Evolutionary conservation across 1,140 invertebrate genomes (phyloP).

Genomic region (Pemphigus obesinymphae): DNA sequence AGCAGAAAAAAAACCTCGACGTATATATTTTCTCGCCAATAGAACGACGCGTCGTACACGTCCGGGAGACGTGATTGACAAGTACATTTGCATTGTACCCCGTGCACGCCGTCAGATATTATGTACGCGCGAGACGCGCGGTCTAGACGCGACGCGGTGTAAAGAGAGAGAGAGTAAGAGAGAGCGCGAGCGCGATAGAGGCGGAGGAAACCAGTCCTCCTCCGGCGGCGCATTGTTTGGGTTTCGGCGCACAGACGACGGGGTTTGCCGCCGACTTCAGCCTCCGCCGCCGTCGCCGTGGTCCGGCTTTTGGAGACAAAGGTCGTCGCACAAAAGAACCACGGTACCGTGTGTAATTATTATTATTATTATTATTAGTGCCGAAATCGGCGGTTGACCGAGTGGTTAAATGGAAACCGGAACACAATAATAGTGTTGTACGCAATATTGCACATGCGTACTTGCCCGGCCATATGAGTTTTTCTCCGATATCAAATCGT

Average conservation of each 20-base stretch:
- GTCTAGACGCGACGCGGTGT: slow-evolving; percentile 9
- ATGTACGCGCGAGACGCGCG: background rate
- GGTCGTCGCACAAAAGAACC: slow-evolving; percentile 16
- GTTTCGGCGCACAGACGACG: slow-evolving; percentile 8
- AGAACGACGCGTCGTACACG: background rate
- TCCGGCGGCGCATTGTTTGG: slow-evolving; percentile 28
- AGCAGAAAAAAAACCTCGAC: too few species aligned
- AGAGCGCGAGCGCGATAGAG: too few species aligned
- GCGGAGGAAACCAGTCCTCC: slow-evolving; percentile 34
- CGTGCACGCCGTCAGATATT: background rate
- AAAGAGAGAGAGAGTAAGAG: too few species aligned
- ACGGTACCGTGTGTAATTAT: slow-evolving; percentile 28
- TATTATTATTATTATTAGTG: slow-evolving; percentile 2
- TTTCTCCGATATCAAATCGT: too few species aligned
- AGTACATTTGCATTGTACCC: slow-evolving; percentile 37
- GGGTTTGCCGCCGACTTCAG: too few species aligned
- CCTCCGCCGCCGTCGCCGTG: background rate
- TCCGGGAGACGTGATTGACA: slow-evolving; percentile 34
- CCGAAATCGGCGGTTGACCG: slow-evolving; percentile 30
- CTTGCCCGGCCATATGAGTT: too few species aligned
- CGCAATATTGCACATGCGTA: too few species aligned
- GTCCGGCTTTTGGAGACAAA: slow-evolving; percentile 29
- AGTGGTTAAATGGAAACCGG: slow-evolving; percentile 10
- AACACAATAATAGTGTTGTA: too few species aligned
- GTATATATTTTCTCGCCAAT: too few species aligned